A percentile compares a stretch with the other conserved stretches of the same genome.
These are phyloP conservation scores for Callimorpha dominula DNA, from an alignment of 2,888 invertebrate species.

Conservation along the genomic window DNA sequence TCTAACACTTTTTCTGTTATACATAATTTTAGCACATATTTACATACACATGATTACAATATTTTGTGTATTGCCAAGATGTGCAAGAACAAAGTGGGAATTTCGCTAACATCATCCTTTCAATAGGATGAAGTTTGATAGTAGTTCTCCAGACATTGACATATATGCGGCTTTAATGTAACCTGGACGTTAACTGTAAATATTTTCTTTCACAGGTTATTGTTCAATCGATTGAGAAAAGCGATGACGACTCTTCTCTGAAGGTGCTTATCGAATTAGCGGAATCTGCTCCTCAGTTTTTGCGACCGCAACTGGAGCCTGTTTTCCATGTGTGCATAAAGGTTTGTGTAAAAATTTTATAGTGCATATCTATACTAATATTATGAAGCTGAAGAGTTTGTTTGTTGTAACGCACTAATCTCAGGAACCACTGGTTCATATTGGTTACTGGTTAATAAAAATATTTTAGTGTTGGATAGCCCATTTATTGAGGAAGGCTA, in stretches of 20 bases:
- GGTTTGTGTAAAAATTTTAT: conserved; percentile 40
- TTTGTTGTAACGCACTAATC: too few relatives aligned
- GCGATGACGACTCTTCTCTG: conserved; percentile 95
- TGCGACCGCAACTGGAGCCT: conserved; percentile 94
- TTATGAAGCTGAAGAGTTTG: too few relatives aligned
- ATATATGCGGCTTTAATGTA: background rate
- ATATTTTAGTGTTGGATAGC: too few relatives aligned
- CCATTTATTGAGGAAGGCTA: too few relatives aligned
- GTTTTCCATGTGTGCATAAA: conserved; percentile 87
- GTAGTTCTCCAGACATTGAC: conserved; percentile 77
- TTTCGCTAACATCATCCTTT: conserved; percentile 83
- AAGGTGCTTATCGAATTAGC: conserved; percentile 98
- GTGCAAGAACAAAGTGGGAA: conserved; percentile 78
- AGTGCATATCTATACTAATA: background rate
- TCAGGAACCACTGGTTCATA: too few relatives aligned
- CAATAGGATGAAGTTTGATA: conserved; percentile 82
- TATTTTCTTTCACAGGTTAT: conserved; percentile 84
- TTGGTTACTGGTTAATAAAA: too few relatives aligned
- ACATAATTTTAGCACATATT: conserved; percentile 32
- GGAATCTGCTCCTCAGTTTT: conserved; percentile 96
- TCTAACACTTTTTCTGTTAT: background rate
- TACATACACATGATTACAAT: conserved; percentile 71
- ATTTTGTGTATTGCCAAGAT: conserved; percentile 75
- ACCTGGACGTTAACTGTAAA: background rate
- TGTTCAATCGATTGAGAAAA: conserved; percentile 93